Percentiles rank a stretch among this genome's conserved stretches.
Conservation (phyloP, 2,888 invertebrate genomes). For the Luperina nickerlii region DNA sequence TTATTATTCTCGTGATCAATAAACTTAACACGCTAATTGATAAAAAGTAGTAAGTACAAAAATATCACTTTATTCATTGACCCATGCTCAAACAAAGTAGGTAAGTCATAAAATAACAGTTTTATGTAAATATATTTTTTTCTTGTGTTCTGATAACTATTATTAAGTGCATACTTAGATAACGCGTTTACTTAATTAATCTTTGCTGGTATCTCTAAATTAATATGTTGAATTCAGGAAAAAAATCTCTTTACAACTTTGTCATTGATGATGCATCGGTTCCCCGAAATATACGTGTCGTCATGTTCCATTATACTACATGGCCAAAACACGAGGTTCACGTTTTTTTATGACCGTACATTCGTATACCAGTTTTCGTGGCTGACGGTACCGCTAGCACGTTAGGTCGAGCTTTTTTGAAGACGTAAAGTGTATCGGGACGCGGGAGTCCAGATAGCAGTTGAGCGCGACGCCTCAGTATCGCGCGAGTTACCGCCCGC, state of each 20-base stretch:
- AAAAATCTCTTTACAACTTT: conserved; percentile 54
- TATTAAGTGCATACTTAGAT: conserved; percentile 35
- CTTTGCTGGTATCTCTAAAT: conserved; percentile 35
- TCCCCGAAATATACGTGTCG: conserved; percentile 62
- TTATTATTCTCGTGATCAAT: conserved; percentile 60
- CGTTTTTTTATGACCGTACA: conserved; percentile 65
- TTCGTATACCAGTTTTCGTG: conserved; percentile 73
- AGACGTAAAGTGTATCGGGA: conserved; percentile 78
- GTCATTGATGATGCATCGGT: conserved; percentile 69
- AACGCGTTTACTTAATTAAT: conserved; percentile 44
- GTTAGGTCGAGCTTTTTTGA: conserved; percentile 77
- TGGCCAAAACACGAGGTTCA: conserved; percentile 64
- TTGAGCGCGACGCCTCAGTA: conserved; percentile 77
- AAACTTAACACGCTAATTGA: conserved; percentile 55
- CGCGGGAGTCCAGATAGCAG: conserved; percentile 77
- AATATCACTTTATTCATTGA: conserved; percentile 46
- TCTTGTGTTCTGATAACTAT: conserved; percentile 26
- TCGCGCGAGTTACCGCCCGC: conserved; percentile 82
- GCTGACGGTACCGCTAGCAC: conserved; percentile 71
- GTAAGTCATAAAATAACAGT: conserved; percentile 44
- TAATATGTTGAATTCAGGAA: conserved; percentile 49
- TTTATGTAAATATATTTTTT: conserved; percentile 25
- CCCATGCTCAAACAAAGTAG: conserved; percentile 25
- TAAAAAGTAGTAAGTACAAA: conserved; percentile 39
- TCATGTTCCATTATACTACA: conserved; percentile 62